Percentiles rank a stretch among this genome's conserved stretches.
phyloP scores from a whole-genome alignment of 2,113 vertebrate species.

The Megatriorchis doriae region DNA sequence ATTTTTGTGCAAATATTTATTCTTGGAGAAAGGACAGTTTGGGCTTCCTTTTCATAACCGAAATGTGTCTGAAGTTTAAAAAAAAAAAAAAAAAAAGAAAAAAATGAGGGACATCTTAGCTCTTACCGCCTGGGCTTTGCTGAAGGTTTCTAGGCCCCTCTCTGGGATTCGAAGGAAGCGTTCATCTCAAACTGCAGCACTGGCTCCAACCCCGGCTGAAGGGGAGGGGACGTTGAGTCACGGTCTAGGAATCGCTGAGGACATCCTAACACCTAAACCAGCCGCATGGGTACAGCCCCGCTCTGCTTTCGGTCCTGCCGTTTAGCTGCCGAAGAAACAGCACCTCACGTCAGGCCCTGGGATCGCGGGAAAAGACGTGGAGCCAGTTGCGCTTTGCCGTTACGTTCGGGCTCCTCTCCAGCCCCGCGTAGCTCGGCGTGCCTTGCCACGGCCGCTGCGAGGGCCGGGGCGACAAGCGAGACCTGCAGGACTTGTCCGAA shows the following conservation, averaged over 20 bases:
- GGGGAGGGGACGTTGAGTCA: not conserved
- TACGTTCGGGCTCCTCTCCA: rapidly evolving
- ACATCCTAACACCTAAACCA: not conserved
- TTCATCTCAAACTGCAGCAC: not conserved
- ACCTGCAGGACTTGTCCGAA: not conserved
- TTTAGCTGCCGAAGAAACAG: not conserved
- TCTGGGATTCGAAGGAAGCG: not conserved
- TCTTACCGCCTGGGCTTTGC: not conserved
- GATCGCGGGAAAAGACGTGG: rapidly evolving
- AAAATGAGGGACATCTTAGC: not conserved
- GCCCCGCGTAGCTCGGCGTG: rapidly evolving
- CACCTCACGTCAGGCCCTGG: rapidly evolving
- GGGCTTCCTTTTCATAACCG: not conserved
- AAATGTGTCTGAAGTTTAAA: not conserved
- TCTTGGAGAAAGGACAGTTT: not conserved
- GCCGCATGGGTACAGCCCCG: too few species aligned
- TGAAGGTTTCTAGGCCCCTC: not conserved
- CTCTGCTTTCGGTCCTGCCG: not conserved
- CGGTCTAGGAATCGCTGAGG: not conserved
- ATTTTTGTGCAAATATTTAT: conserved; percentile 13
- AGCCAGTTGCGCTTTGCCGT: rapidly evolving
- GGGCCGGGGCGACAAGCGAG: rapidly evolving
- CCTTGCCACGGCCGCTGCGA: rapidly evolving
- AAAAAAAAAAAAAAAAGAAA: not conserved
- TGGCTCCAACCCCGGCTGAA: not conserved